Evolutionary conservation across 2,888 invertebrate genomes (phyloP).

Genomic region (Ypsolopha scabrella): DNA sequence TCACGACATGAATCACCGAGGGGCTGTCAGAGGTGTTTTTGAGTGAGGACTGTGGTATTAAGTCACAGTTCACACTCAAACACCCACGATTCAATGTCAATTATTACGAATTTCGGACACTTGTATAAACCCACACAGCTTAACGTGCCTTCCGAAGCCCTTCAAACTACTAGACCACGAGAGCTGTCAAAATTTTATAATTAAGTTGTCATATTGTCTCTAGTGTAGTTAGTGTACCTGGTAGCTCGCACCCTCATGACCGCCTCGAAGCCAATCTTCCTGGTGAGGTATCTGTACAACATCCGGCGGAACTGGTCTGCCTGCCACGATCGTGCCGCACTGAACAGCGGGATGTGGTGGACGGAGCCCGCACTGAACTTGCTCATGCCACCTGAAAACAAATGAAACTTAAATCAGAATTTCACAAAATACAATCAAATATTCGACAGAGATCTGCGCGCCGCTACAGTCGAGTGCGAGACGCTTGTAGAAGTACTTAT

Average conservation of each 20-base stretch:
- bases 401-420: not conserved
- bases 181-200: too few species aligned
- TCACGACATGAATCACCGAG: too few species aligned
- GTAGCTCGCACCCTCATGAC: slow-evolving; percentile 98
- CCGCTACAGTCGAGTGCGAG: too few species aligned
- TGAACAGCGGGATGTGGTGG: slow-evolving; percentile 92
- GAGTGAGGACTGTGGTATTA: too few species aligned
- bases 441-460: too few species aligned
- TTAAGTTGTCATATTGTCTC: too few species aligned
- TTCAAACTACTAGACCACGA: too few species aligned
- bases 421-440: too few species aligned
- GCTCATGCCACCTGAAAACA: slow-evolving; percentile 82
- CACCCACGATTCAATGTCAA: not conserved
- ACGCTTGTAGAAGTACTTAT: too few species aligned
- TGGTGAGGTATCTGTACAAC: slow-evolving; percentile 89
- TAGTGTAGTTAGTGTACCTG: slow-evolving; percentile 58
- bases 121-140: too few species aligned
- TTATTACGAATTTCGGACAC: not conserved
- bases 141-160: too few species aligned
- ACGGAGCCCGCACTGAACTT: slow-evolving; percentile 96
- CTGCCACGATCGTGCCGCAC: slow-evolving; percentile 75
- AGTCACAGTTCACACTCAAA: not conserved
- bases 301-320: slow-evolving; percentile 81
- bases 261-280: slow-evolving; percentile 99
- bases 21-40: too few species aligned